phyloP scores from a whole-genome alignment of 2,113 vertebrate genomes.

The Tauraco erythrolophus region DNA sequence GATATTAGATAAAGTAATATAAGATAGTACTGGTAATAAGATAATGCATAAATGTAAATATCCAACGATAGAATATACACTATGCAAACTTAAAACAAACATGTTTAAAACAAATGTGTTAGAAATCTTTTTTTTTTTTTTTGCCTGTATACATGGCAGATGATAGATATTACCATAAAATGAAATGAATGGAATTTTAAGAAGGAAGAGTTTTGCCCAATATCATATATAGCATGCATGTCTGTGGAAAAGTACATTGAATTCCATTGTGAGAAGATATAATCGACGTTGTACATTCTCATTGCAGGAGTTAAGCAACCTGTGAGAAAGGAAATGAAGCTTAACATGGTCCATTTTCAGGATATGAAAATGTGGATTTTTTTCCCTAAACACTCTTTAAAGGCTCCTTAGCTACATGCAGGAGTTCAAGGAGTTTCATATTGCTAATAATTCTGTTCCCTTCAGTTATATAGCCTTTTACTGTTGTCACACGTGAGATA shows the following conservation, averaged over 20 bases:
- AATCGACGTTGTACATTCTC: not conserved
- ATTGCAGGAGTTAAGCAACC: slow-evolving; percentile 2
- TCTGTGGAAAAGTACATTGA: not conserved
- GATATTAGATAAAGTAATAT: not conserved
- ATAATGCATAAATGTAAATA: not conserved
- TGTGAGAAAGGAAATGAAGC: not conserved
- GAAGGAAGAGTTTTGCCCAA: not conserved
- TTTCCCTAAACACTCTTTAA: not conserved
- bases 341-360: not conserved
- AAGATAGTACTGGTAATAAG: not conserved
- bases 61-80: not conserved
- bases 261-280: not conserved
- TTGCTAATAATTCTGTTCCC: not conserved
- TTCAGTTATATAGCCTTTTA: not conserved
- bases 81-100: not conserved
- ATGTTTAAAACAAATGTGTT: not conserved
- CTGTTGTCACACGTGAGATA: not conserved
- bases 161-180: not conserved
- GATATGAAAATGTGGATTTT: not conserved
- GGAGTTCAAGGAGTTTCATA: not conserved
- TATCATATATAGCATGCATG: not conserved
- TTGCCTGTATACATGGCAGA: not conserved
- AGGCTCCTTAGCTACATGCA: not conserved
- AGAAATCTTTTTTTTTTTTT: not conserved
- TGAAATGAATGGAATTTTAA: not conserved